Evolutionary conservation across 2,888 invertebrate genomes (phyloP).

Genomic region (Tetragonisca angustula): DNA sequence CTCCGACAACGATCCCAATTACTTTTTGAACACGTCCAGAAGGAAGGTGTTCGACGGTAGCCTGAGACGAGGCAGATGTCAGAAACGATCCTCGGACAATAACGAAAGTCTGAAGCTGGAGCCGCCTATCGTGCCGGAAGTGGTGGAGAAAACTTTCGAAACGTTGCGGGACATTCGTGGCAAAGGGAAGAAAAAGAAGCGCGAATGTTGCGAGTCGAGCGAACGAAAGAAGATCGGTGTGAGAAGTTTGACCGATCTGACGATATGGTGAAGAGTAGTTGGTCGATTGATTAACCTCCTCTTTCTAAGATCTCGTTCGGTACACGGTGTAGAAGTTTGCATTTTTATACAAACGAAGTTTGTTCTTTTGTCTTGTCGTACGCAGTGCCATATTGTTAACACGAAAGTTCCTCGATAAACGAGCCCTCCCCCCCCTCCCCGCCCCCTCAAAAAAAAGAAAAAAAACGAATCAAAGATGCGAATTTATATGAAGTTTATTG

Average conservation of each 20-base stretch:
- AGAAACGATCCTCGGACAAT: constrained; percentile 32
- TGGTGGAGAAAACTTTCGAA: constrained; percentile 86
- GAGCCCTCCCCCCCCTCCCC: too few species aligned
- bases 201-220: background rate
- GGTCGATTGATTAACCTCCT: background rate
- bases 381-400: constrained; percentile 43
- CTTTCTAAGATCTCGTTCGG: background rate
- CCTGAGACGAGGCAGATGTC: background rate
- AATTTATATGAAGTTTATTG: constrained; percentile 4
- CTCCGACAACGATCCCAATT: constrained; percentile 13
- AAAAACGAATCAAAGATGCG: background rate
- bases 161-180: constrained; percentile 80
- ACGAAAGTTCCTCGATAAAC: constrained; percentile 37
- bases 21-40: constrained; percentile 42
- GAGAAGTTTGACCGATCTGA: constrained; percentile 60
- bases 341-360: background rate
- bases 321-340: background rate
- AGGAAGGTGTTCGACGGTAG: constrained; percentile 21
- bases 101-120: constrained; percentile 84
- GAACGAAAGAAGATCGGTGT: constrained; percentile 35
- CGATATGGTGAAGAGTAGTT: constrained; percentile 63
- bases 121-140: constrained; percentile 86
- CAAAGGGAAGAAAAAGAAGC: constrained; percentile 28
- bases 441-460: background rate
- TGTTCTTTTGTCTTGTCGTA: background rate